Evolutionary conservation across 2,888 invertebrate genomes (phyloP), one percentile per base, ranked within the genome.

Genomic region (Amorpha juglandis): DNA sequence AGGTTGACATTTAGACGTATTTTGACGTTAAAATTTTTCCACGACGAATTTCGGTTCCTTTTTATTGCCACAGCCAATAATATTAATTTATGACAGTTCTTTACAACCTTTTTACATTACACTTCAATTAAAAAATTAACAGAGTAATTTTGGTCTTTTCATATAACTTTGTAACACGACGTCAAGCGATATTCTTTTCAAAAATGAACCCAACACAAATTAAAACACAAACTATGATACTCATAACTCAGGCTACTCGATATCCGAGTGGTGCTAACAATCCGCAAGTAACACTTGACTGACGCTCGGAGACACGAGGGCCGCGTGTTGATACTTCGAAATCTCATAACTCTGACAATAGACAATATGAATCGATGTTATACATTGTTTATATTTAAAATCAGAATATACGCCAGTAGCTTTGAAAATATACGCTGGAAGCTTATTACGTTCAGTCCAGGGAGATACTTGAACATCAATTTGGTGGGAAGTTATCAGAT

Each of bases 251-350:
- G 55, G 19, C 19, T 38, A 42, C 38, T 58, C 35, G 38, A 58
- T 6, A 1, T 38, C 35, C 11, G 19, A 38, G 42, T 19, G 38
- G 42, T 16, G 9, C 8, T n/a, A 16, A 38, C 16, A 58, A 38
- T 42, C 58, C 33, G 38, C 38, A 58, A 58, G 58, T 42, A 58
- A 58, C 58, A 58, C 58, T 58, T 19, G 42, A 55, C 55, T 55
- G 35, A 42, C 12, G 8, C 38, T 35, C 55, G 27, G 55, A 27
- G 52, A 27, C 55, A 19, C 58, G 9, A 16, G 38, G 19, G 11
- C 19, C 58, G 58, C 38, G 12, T 58, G 58, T 58, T 58, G 16
- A 42, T 38, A 58, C 58, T 58, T 9, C 42, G n/a, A n/a, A n/a
- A n/a, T n/a, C n/a, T n/a, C 11, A 7, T 42, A 12, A 52, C n/a